phyloP scores from a whole-genome alignment of 1,140 invertebrate genomes.

The Nautilus pompilius region DNA sequence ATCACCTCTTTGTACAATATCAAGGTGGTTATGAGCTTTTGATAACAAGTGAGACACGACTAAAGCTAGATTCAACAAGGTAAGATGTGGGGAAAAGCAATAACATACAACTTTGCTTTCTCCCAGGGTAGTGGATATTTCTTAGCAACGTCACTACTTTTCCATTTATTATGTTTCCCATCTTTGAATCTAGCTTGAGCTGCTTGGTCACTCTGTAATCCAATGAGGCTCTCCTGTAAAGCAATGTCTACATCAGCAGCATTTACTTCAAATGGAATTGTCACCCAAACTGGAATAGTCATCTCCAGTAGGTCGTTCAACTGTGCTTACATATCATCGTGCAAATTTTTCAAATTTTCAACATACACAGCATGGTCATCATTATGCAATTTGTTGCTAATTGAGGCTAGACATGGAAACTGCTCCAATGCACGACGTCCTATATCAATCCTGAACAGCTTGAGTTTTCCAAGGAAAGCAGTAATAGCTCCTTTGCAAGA shows the following conservation, averaged over 20 bases:
- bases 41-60: too few species aligned
- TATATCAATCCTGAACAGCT: background rate
- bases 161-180: too few species aligned
- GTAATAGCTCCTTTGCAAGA: background rate
- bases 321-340: background rate
- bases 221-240: background rate
- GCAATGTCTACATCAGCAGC: background rate
- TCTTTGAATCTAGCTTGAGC: background rate
- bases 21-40: too few species aligned
- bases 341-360: background rate
- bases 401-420: background rate
- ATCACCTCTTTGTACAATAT: too few species aligned
- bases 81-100: too few species aligned
- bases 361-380: background rate
- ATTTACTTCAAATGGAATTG: background rate
- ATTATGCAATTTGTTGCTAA: background rate
- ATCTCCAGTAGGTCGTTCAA: background rate
- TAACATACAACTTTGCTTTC: too few species aligned
- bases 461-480: background rate
- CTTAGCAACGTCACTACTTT: too few species aligned
- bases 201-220: background rate
- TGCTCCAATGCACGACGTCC: background rate
- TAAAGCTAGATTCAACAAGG: too few species aligned
- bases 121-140: too few species aligned
- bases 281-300: background rate